Base-by-base conservation (phyloP, 1,140 invertebrate species). In the Aphaenogaster floridana region DNA sequence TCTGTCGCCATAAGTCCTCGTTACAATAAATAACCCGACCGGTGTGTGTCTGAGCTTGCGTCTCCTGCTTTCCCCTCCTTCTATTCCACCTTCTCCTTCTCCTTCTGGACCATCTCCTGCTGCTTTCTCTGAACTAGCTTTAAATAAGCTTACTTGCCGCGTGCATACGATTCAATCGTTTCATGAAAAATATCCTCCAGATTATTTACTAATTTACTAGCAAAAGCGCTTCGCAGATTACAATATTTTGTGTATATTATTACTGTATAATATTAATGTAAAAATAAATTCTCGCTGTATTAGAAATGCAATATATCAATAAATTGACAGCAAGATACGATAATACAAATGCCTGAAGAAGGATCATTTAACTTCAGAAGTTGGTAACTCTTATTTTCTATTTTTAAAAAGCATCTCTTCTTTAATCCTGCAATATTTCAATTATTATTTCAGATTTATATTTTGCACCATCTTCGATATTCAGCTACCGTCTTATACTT, bases 1-100 rank as follows among this genome's bases (percentile, higher is more conserved):
- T 95, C 95, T 95, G 95, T 95, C 95, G 95, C 95, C 95, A 95
- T 95, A 95, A 95, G 95, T 95, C 94, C 94, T 95, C 93, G 95
- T 95, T 95, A 95, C 94, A 93, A 95, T 95, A 95, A 95, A 95
- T 95, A 95, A 94, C 94, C 94, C 90, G 91, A 86, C 89, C 91
- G 90, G 94, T 95, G 92, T 95, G 93, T 92, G 92, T 92, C 89
- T 89, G 89, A 87, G 86, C 90, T 90, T 90, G 86, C 86, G 89
- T 88, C 91, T 91, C 86, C 88, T 88, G 89, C 89, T 87, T 87
- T 66, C 77, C 74, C 76, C 42, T 72, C 85, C 63, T 81, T 78
- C 84, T 80, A 66, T 87, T 78, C 86, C 50, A 78, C 72, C 84
- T 80, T 42, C 36, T 28, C 66, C 36, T 64, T 48, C 74, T 77